phyloP scores from a whole-genome alignment of 1,140 invertebrate genomes.

The Ericerus pela region DNA sequence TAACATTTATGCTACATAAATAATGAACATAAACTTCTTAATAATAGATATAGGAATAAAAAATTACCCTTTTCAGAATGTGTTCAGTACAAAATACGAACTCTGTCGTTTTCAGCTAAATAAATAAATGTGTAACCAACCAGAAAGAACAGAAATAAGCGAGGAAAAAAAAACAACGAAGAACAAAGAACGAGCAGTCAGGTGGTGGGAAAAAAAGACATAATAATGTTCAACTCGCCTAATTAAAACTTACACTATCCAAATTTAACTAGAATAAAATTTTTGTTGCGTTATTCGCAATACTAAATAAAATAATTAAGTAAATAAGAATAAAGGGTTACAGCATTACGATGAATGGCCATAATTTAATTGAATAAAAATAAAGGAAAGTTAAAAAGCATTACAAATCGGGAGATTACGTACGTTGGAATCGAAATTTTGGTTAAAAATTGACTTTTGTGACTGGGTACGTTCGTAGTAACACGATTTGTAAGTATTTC shows the following conservation, averaged over 20 bases:
- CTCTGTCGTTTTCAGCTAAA: too few species aligned
- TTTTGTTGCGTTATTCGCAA: neutral
- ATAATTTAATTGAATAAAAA: too few species aligned
- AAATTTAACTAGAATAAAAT: slow-evolving; percentile 6
- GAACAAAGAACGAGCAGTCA: neutral
- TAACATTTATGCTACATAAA: too few species aligned
- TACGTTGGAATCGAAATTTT: too few species aligned
- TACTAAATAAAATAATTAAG: neutral
- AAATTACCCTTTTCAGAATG: too few species aligned
- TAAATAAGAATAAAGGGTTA: neutral
- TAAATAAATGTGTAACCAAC: too few species aligned
- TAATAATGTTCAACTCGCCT: neutral
- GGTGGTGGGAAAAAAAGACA: neutral
- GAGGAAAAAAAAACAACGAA: neutral
- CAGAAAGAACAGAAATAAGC: neutral
- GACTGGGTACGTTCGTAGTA: too few species aligned
- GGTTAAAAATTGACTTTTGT: neutral
- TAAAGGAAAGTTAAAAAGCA: slow-evolving; percentile 2
- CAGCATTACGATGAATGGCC: too few species aligned
- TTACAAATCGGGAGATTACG: too few species aligned
- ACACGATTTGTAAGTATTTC: slow-evolving; percentile 11
- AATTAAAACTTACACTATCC: neutral
- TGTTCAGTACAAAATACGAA: too few species aligned
- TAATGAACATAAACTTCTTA: too few species aligned
- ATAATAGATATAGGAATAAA: too few species aligned